Conservation (phyloP, 2,797 vertebrate species). For the Chanos chanos region DNA sequence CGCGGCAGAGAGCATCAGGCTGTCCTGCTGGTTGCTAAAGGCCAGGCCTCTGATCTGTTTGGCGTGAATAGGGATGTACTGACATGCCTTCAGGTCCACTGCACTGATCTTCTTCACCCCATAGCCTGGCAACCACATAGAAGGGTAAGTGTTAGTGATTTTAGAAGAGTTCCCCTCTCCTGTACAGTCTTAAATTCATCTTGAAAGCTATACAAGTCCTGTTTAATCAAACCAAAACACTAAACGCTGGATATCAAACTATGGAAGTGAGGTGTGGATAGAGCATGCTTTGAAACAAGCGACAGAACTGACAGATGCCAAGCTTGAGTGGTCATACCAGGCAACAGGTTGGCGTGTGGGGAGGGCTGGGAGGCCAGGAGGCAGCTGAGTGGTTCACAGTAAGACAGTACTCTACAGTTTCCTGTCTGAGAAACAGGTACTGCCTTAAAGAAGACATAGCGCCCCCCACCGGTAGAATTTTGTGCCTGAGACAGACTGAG, state of each 20-base stretch:
- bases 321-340: constrained; percentile 68
- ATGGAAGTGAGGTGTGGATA: no score
- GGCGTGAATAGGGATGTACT: constrained; percentile 88
- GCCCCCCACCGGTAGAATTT: constrained; percentile 53
- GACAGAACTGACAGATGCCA: no score
- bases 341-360: constrained; percentile 82
- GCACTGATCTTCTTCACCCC: constrained; percentile 94
- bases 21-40: constrained; percentile 78
- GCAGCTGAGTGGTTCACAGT: constrained; percentile 81
- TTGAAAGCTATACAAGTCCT: no score
- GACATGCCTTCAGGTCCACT: constrained; percentile 84
- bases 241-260: no score
- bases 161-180: no score
- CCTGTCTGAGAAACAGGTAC: constrained; percentile 82
- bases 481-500: constrained; percentile 65
- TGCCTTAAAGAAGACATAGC: constrained; percentile 81
- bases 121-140: no score
- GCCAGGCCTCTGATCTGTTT: constrained; percentile 91
- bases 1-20: constrained; percentile 87
- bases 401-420: constrained; percentile 85
- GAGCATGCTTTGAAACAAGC: no score
- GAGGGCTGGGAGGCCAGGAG: constrained; percentile 90
- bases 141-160: no score
- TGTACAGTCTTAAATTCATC: no score
- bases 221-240: no score